A percentile compares a stretch with the other conserved stretches of the same genome.
phyloP scores from a whole-genome alignment of 2,797 vertebrate genomes.

The Menidia menidia region DNA sequence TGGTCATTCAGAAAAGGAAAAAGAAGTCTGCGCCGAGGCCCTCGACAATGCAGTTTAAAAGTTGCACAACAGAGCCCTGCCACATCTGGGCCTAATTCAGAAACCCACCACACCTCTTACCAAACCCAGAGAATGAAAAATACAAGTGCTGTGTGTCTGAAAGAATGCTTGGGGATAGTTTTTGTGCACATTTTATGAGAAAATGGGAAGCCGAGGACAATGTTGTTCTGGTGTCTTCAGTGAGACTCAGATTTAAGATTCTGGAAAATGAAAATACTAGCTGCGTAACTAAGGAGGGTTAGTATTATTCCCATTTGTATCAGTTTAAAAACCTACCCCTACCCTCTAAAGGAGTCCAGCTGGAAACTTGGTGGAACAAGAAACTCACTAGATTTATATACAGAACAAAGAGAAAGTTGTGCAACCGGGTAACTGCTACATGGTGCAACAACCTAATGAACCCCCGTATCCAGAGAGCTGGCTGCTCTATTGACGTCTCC shows the following conservation, averaged over 20 bases:
- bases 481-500: slow-evolving; percentile 52
- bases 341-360: slow-evolving; percentile 58
- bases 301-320: slow-evolving; percentile 62
- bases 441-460: slow-evolving; percentile 61
- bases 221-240: not conserved
- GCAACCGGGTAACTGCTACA: slow-evolving; percentile 51
- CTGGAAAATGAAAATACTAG: slow-evolving; percentile 28
- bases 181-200: slow-evolving; percentile 19
- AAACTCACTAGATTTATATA: slow-evolving; percentile 55
- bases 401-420: slow-evolving; percentile 53
- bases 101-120: slow-evolving; percentile 21
- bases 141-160: slow-evolving; percentile 24
- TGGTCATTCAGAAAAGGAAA: slow-evolving; percentile 22
- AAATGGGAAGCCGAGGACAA: slow-evolving; percentile 9
- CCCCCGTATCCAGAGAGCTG: slow-evolving; percentile 41
- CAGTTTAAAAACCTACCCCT: slow-evolving; percentile 32
- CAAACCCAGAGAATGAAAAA: slow-evolving; percentile 50
- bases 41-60: slow-evolving; percentile 32
- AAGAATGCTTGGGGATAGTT: slow-evolving; percentile 27
- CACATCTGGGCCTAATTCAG: slow-evolving; percentile 66
- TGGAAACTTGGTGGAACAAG: slow-evolving; percentile 51
- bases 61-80: slow-evolving; percentile 38
- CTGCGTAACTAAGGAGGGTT: slow-evolving; percentile 30
- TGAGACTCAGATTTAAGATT: slow-evolving; percentile 25
- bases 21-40: slow-evolving; percentile 11